Base-by-base conservation (phyloP, 2,888 invertebrate genomes). In the Seladonia tumulorum region DNA sequence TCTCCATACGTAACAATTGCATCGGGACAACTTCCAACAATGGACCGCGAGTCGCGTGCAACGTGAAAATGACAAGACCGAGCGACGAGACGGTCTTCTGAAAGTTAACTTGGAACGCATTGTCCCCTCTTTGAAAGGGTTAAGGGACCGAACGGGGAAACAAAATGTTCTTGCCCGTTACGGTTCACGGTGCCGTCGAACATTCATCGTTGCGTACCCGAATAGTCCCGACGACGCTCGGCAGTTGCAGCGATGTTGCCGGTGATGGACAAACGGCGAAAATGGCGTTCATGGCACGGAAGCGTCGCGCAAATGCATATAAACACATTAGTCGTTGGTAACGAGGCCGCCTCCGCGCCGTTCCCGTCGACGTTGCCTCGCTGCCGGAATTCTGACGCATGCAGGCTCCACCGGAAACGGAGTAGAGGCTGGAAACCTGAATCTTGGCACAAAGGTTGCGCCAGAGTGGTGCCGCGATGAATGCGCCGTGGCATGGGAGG, bases 241-340 rank as follows among this genome's bases (percentile, higher is more conserved):
- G 49, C 14, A 18, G 82, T 49, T 3, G 82, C 75, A 70, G 29
- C 39, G n/a, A 63, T 14, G 49, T 57, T 25, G 39, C 49, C 3
- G 53, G 12, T 16, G 16, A 22, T 25, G 47, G 42, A 39, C 12
- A 25, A n/a, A 49, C 42, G 22, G 47, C 25, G 74, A 79, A 66
- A 49, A 49, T 49, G 42, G 42, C n/a, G 18, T 84, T 89, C 82
- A 85, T 80, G 85, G 89, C 88, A 83, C 86, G 86, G 89, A 88
- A 89, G 87, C 90, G 90, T 89, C 89, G 88, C 87, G 90, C 90
- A 92, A 92, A 92, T 90, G 92, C 92, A 90, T 91, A 91, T 91
- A 91, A 92, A 92, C 91, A 90, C 92, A 92, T 93, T 92, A 93
- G 91, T 92, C 91, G 91, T 88, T 89, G 90, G 83, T 89, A 87